phyloP scores from a whole-genome alignment of 2,888 invertebrate species.

The Reticulitermes lucifugus region DNA sequence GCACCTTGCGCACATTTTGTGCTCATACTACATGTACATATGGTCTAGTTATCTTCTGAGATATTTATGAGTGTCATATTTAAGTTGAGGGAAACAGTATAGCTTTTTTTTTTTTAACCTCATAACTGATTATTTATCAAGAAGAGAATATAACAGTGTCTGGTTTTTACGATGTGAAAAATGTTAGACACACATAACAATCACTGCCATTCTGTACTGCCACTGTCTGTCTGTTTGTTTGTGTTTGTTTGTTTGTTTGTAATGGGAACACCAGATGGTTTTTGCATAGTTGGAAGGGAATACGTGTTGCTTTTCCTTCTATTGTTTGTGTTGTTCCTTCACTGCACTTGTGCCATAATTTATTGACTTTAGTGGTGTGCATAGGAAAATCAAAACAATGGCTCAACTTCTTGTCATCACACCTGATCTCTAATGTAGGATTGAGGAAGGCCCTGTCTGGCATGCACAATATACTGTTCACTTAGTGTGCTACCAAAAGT shows the following conservation, averaged over 20 bases:
- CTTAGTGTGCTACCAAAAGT: no score
- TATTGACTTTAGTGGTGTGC: constrained; percentile 22
- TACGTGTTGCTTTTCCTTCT: background rate
- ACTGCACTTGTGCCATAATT: constrained; percentile 29
- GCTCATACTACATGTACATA: constrained; percentile 3
- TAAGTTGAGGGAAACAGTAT: constrained; percentile 18
- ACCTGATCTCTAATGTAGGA: constrained; percentile 26
- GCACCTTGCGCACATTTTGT: constrained; percentile 26
- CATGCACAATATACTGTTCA: background rate
- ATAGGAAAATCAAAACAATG: constrained; percentile 22
- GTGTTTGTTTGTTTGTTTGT: background rate
- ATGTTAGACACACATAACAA: constrained; percentile 20
- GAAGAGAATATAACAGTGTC: constrained; percentile 10
- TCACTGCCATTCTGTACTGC: constrained; percentile 40
- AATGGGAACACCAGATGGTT: background rate
- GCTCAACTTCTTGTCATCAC: constrained; percentile 36
- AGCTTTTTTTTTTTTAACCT: constrained; percentile 23
- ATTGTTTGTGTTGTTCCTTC: background rate
- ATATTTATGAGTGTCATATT: constrained; percentile 26
- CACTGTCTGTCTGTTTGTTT: constrained; percentile 30
- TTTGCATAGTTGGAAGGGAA: constrained; percentile 13
- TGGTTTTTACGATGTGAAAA: constrained; percentile 25
- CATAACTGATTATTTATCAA: constrained; percentile 15
- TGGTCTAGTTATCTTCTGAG: constrained; percentile 7
- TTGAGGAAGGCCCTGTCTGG: background rate